A percentile compares a stretch with the other conserved stretches of the same genome.
Evolutionary conservation across 2,888 invertebrate species (phyloP).

Genomic region (Malacosoma neustria): DNA sequence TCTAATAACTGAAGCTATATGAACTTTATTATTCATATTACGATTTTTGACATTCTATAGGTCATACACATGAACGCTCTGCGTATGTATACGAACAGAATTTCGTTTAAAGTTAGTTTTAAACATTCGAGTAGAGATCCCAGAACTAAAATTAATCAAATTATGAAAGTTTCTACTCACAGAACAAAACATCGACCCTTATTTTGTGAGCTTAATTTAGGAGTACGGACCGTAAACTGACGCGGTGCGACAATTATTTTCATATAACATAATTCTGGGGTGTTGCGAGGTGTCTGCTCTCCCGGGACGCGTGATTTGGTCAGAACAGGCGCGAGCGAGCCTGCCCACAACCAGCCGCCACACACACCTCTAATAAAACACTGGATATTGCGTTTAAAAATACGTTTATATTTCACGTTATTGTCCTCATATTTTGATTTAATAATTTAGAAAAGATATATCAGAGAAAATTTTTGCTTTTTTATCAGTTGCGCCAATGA

Average conservation of each 20-base stretch:
- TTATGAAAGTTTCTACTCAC: slow-evolving; percentile 46
- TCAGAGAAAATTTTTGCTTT: too few relatives aligned
- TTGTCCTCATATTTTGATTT: too few relatives aligned
- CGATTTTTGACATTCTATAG: too few relatives aligned
- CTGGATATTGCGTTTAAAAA: slow-evolving; percentile 17
- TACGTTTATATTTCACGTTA: too few relatives aligned
- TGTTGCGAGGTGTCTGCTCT: slow-evolving; percentile 46
- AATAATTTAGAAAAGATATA: too few relatives aligned
- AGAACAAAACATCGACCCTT: slow-evolving; percentile 47
- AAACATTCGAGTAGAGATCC: slow-evolving; percentile 10
- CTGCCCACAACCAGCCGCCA: slow-evolving; percentile 11
- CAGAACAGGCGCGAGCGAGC: slow-evolving; percentile 13
- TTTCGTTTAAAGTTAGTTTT: too few relatives aligned
- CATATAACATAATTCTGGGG: slow-evolving; percentile 62
- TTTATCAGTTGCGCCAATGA: too few relatives aligned
- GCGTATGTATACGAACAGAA: too few relatives aligned
- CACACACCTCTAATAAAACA: slow-evolving; percentile 14
- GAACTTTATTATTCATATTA: too few relatives aligned
- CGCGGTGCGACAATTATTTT: slow-evolving; percentile 60
- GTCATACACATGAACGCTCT: too few relatives aligned
- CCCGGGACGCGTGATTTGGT: slow-evolving; percentile 52
- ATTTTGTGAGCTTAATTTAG: slow-evolving; percentile 49
- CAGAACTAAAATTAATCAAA: slow-evolving; percentile 49
- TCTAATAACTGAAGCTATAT: too few relatives aligned
- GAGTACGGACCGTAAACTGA: slow-evolving; percentile 37